phyloP scores from a whole-genome alignment of 1,140 invertebrate genomes.

The Caenorhabditis remanei region DNA sequence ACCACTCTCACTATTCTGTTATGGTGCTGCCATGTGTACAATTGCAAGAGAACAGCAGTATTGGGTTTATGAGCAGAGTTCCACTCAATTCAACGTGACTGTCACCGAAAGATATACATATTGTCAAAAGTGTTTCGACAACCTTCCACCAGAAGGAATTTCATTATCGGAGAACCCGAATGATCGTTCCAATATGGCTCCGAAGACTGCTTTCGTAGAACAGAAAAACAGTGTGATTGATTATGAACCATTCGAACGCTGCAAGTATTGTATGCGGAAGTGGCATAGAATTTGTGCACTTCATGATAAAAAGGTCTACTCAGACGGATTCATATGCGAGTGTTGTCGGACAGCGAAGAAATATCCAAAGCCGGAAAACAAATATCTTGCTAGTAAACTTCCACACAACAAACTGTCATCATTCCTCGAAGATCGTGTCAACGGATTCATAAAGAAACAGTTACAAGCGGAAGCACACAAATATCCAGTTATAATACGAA shows the following conservation, averaged over 20 bases:
- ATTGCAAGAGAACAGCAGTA: constrained; percentile 98
- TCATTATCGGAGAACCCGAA: constrained; percentile 39
- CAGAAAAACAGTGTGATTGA: constrained; percentile 99
- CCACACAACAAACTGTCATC: constrained; percentile 74
- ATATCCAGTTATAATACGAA: constrained; percentile 92
- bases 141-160: constrained; percentile 94
- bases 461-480: constrained; percentile 86
- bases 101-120: constrained; percentile 95
- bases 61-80: constrained; percentile 84
- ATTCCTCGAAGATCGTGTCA: constrained; percentile 95
- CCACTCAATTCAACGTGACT: constrained; percentile 76
- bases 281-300: constrained; percentile 96
- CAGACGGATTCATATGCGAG: constrained; percentile 88
- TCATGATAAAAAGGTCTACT: constrained; percentile 88
- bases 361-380: constrained; percentile 94
- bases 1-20: constrained; percentile 98
- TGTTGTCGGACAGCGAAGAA: constrained; percentile 93
- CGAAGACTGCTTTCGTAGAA: constrained; percentile 96
- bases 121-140: constrained; percentile 99
- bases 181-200: constrained; percentile 86
- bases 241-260: constrained; percentile 86
- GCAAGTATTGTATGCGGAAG: constrained; percentile 81
- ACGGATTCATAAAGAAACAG: constrained; percentile 97
- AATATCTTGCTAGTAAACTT: constrained; percentile 89
- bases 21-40: constrained; percentile 97